A percentile compares a stretch with the other conserved stretches of the same genome.
phyloP scores from a whole-genome alignment of 92 coral and sea anemone species.

The Chrysogorgia sp. region DNA sequence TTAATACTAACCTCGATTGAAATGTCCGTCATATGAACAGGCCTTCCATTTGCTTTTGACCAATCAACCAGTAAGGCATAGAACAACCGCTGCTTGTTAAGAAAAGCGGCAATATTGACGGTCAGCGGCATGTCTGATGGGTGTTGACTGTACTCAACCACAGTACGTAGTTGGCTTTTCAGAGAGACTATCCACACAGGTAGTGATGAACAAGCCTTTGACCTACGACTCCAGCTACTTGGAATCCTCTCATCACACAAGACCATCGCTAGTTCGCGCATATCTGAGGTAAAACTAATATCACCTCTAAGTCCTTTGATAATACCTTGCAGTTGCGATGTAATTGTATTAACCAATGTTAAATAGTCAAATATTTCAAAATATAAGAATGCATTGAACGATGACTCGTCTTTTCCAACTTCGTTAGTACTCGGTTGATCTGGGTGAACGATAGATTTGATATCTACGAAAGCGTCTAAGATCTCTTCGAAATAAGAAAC shows the following conservation, averaged over 20 bases:
- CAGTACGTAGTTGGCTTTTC: neutral
- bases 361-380: neutral
- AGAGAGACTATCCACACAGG: slow-evolving; percentile 11
- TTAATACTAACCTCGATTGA: slow-evolving; percentile 24
- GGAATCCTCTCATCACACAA: slow-evolving; percentile 3
- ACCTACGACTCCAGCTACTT: neutral
- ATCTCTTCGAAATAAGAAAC: slow-evolving; percentile 17
- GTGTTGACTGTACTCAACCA: neutral
- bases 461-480: slow-evolving; percentile 10
- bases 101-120: slow-evolving; percentile 20
- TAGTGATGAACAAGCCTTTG: neutral
- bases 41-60: slow-evolving; percentile 35
- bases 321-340: slow-evolving; percentile 21
- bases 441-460: neutral
- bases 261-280: slow-evolving; percentile 16
- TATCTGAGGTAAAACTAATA: slow-evolving; percentile 3
- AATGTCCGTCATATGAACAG: slow-evolving; percentile 21
- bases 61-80: slow-evolving; percentile 27
- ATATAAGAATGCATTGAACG: neutral
- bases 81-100: slow-evolving; percentile 8
- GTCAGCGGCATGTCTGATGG: neutral
- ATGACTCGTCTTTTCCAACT: neutral
- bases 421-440: neutral
- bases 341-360: slow-evolving; percentile 2
- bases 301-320: slow-evolving; percentile 16